Percentiles rank a stretch among this genome's conserved stretches.
Conservation (phyloP, 2,888 invertebrate genomes). For the Hypselothyrea guttata region DNA sequence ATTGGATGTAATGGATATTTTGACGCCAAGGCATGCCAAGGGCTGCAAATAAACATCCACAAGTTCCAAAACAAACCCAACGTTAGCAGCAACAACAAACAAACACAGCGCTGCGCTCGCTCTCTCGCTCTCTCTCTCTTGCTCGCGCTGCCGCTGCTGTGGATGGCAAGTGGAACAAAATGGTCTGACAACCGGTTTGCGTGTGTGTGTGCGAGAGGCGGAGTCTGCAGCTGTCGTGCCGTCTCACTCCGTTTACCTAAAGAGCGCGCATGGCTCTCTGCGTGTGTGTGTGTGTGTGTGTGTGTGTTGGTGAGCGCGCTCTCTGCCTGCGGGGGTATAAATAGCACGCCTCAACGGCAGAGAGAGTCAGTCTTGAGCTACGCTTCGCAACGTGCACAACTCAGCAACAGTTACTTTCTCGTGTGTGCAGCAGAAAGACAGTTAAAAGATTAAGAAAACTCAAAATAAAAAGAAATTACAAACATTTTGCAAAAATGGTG, state of each 20-base stretch:
- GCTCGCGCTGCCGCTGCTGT: too few relatives aligned
- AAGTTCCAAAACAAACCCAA: conserved; percentile 66
- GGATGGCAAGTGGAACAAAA: conserved; percentile 69
- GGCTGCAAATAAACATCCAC: conserved; percentile 79
- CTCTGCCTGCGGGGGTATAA: conserved; percentile 64
- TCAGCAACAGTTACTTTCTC: conserved; percentile 32
- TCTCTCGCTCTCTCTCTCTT: too few relatives aligned
- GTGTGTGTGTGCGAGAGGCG: conserved; percentile 52
- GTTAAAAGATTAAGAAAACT: neutral
- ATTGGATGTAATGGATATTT: conserved; percentile 81
- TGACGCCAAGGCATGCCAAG: conserved; percentile 79
- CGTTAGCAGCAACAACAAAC: conserved; percentile 33
- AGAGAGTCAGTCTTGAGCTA: conserved; percentile 74
- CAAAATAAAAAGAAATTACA: conserved; percentile 13
- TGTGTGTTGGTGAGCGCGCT: conserved; percentile 17
- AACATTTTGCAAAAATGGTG: conserved; percentile 69
- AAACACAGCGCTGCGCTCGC: conserved; percentile 20
- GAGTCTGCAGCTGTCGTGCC: conserved; percentile 45
- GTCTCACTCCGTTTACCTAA: conserved; percentile 24
- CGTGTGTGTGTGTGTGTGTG: conserved; percentile 4
- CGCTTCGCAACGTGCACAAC: conserved; percentile 51
- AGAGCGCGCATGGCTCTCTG: neutral
- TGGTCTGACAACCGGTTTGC: conserved; percentile 58
- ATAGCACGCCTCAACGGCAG: conserved; percentile 56
- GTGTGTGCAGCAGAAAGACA: conserved; percentile 22